These are phyloP conservation scores for Triops longicaudatus DNA, from an alignment of 1,140 invertebrate species.

Conservation along the genomic window DNA sequence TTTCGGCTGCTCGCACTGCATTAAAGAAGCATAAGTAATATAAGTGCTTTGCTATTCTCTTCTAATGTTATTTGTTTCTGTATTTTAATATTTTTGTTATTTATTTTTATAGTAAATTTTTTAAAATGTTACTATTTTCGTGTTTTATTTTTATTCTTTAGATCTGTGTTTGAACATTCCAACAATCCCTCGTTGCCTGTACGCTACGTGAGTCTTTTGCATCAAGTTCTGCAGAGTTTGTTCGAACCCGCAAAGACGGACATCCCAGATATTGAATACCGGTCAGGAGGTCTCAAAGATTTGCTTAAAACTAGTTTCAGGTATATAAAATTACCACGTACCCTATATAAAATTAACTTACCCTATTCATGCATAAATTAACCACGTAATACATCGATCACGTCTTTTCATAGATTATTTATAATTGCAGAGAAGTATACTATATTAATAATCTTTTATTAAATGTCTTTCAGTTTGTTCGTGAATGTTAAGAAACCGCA, in stretches of 20 bases:
- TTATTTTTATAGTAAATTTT: no score
- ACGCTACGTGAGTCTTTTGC: slow-evolving; percentile 36
- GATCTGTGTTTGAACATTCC: slow-evolving; percentile 34
- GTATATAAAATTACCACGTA: no score
- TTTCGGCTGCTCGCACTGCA: slow-evolving; percentile 7
- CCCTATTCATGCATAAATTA: no score
- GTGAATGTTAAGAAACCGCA: slow-evolving; percentile 32
- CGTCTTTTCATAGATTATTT: no score
- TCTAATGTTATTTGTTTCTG: no score
- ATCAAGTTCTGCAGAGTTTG: slow-evolving; percentile 38
- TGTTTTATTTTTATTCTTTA: slow-evolving; percentile 29
- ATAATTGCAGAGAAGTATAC: no score
- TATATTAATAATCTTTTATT: neutral
- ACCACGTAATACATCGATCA: no score
- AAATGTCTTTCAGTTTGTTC: slow-evolving; percentile 30
- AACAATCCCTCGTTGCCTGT: slow-evolving; percentile 35
- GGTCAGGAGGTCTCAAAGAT: slow-evolving; percentile 40
- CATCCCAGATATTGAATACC: slow-evolving; percentile 38
- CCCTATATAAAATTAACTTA: no score
- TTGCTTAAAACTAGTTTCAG: slow-evolving; percentile 40
- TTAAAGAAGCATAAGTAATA: slow-evolving; percentile 27
- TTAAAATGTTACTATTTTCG: no score
- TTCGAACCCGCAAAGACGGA: slow-evolving; percentile 38
- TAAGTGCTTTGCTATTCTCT: neutral
- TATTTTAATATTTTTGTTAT: no score